phyloP scores from a whole-genome alignment of 2,888 invertebrate species.

The Leucozona laternaria region DNA sequence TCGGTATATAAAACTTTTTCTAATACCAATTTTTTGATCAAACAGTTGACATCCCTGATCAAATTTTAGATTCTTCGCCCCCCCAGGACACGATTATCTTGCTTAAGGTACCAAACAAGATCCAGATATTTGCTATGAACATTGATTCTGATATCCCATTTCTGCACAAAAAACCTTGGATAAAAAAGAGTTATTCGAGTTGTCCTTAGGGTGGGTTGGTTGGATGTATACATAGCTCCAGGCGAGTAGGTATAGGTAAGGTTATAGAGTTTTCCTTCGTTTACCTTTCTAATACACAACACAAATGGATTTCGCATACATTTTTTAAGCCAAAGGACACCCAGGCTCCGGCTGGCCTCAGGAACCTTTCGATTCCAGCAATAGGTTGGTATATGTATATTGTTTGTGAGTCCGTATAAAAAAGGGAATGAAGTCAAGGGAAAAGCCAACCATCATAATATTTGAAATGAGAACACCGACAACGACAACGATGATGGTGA shows the following conservation, averaged over 20 bases:
- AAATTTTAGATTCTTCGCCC: neutral
- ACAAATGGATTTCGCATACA: slow-evolving; percentile 50
- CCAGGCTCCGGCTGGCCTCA: neutral
- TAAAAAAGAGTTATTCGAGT: slow-evolving; percentile 16
- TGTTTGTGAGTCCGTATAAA: neutral
- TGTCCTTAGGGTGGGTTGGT: slow-evolving; percentile 6
- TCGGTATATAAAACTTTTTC: too few species aligned
- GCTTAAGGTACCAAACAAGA: slow-evolving; percentile 13
- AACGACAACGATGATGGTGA: neutral
- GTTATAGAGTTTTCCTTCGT: neutral
- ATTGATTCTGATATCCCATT: slow-evolving; percentile 61
- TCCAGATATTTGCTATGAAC: slow-evolving; percentile 13
- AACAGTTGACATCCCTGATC: neutral
- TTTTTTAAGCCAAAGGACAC: slow-evolving; percentile 51
- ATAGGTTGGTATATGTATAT: neutral
- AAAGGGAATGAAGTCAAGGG: slow-evolving; percentile 55
- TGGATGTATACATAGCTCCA: neutral
- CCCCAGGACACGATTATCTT: neutral
- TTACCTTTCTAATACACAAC: slow-evolving; percentile 39
- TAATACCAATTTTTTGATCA: too few species aligned
- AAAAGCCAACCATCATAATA: slow-evolving; percentile 44
- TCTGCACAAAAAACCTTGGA: neutral
- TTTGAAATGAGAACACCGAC: slow-evolving; percentile 29
- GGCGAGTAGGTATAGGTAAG: too few species aligned
- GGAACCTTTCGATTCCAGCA: neutral